Conservation (phyloP, 2,797 vertebrate genomes). For the Sebastiscus albofasciatus region DNA sequence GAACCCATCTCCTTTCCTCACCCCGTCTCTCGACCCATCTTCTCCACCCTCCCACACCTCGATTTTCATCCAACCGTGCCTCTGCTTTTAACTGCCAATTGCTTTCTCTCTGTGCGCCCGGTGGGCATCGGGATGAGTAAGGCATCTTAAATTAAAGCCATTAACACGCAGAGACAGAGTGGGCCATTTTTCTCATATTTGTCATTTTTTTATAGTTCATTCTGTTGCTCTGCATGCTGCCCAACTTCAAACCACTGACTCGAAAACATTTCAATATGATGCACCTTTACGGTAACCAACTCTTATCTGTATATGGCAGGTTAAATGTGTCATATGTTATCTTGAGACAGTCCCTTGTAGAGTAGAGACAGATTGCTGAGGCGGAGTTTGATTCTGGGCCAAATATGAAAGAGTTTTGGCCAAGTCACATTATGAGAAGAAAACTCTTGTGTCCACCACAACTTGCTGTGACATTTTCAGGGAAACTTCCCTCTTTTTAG, state of each 20-base stretch:
- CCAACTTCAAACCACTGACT: not conserved
- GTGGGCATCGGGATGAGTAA: slow-evolving; percentile 31
- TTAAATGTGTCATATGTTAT: no score
- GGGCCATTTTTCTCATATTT: not conserved
- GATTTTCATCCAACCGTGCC: slow-evolving; percentile 1
- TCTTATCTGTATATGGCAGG: not conserved
- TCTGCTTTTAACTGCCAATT: slow-evolving; percentile 1
- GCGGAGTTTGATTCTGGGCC: no score
- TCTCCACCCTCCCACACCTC: slow-evolving; percentile 12
- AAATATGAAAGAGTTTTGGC: no score
- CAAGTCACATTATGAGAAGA: no score
- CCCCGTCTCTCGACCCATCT: slow-evolving; percentile 3
- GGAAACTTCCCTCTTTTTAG: not conserved
- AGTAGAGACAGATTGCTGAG: no score
- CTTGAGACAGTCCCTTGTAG: no score
- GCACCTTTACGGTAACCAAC: not conserved
- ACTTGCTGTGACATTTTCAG: no score
- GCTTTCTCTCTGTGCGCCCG: not conserved
- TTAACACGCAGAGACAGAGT: not conserved
- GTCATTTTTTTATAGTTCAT: not conserved
- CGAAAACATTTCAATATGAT: not conserved
- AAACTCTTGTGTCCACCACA: no score
- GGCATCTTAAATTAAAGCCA: slow-evolving; percentile 27
- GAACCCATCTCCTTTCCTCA: slow-evolving; percentile 22
- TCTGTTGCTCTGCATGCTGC: not conserved